A percentile compares a stretch with the other conserved stretches of the same genome.
Conservation (phyloP, 1,140 invertebrate species). For the Leptoteleia sp. region DNA sequence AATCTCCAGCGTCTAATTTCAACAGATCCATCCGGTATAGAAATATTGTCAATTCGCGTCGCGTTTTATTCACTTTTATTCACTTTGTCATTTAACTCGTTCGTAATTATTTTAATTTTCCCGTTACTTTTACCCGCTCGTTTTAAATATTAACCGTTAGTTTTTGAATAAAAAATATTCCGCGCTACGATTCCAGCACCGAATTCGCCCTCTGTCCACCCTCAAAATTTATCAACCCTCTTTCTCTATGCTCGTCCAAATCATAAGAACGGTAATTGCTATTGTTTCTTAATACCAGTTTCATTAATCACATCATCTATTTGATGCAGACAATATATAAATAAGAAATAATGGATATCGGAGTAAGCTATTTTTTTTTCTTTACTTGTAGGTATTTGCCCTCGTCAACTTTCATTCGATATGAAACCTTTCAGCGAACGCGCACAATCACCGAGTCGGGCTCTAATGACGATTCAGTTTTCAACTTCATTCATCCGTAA, state of each 20-base stretch:
- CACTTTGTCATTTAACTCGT: too few relatives aligned
- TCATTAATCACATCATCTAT: slow-evolving; percentile 67
- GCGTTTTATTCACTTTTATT: slow-evolving; percentile 1
- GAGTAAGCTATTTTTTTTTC: slow-evolving; percentile 66
- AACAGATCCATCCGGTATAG: slow-evolving; percentile 37
- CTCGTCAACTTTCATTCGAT: slow-evolving; percentile 67
- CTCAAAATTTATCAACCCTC: slow-evolving; percentile 22
- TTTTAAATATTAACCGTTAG: neutral
- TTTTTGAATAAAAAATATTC: slow-evolving; percentile 33
- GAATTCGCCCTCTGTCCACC: slow-evolving; percentile 19
- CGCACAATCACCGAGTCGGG: slow-evolving; percentile 62
- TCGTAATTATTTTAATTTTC: too few relatives aligned
- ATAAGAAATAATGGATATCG: slow-evolving; percentile 73
- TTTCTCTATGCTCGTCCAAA: slow-evolving; percentile 56
- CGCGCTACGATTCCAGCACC: slow-evolving; percentile 74
- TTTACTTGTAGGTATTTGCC: slow-evolving; percentile 65
- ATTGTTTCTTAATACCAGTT: slow-evolving; percentile 66
- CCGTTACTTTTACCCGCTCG: neutral
- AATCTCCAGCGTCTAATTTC: slow-evolving; percentile 66
- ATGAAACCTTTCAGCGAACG: slow-evolving; percentile 65
- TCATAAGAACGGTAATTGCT: slow-evolving; percentile 64
- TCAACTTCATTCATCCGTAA: slow-evolving; percentile 63
- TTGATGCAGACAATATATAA: slow-evolving; percentile 71
- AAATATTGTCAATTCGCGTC: slow-evolving; percentile 60
- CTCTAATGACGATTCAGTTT: slow-evolving; percentile 60